phyloP scores from a whole-genome alignment of 1,140 invertebrate genomes.

The Drosophila virilis region DNA sequence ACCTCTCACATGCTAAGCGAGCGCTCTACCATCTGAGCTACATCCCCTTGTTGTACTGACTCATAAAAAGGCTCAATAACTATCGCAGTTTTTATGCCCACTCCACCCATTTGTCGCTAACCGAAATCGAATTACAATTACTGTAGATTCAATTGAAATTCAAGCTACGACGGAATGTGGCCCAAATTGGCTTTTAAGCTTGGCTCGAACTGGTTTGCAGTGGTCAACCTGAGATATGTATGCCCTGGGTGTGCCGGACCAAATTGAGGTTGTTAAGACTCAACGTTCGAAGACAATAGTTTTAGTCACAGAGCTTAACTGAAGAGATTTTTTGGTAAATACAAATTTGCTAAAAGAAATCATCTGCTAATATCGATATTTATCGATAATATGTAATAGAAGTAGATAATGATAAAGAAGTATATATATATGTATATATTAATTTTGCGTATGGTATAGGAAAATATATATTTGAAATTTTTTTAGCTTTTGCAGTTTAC shows the following conservation, averaged over 20 bases:
- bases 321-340: background rate
- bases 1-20: constrained; percentile 94
- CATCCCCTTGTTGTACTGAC: constrained; percentile 51
- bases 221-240: background rate
- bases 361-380: no score
- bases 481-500: no score
- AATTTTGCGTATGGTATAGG: no score
- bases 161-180: constrained; percentile 11
- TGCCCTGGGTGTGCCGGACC: constrained; percentile 29
- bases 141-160: constrained; percentile 44
- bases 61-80: constrained; percentile 29
- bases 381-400: no score
- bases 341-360: no score
- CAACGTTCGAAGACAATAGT: background rate
- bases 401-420: no score
- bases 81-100: background rate
- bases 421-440: no score
- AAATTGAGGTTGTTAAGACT: background rate
- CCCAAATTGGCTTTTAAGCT: constrained; percentile 33
- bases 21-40: constrained; percentile 91
- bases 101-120: background rate
- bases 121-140: constrained; percentile 20
- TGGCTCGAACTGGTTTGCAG: constrained; percentile 60
- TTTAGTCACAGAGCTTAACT: background rate
- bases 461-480: no score